Evolutionary conservation across 64 coral and sea anemone species (phyloP).

Genomic region (Pocillopora damicornis): DNA sequence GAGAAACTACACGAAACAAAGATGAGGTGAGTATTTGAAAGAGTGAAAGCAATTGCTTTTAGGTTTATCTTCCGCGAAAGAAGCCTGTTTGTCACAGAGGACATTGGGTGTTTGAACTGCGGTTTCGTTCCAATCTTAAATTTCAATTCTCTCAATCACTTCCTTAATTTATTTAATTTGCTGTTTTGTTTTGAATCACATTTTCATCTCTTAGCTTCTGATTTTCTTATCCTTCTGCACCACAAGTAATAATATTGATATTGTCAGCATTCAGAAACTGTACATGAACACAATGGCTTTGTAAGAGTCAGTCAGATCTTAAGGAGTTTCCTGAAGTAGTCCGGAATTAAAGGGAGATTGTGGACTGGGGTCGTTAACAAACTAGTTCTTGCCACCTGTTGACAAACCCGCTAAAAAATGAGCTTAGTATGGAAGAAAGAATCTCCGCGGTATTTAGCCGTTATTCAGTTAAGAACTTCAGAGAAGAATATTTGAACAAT

Average conservation of each 20-base stretch:
- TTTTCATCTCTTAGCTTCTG: not conserved
- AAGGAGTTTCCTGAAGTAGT: not conserved
- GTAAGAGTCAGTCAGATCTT: not conserved
- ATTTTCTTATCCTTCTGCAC: not conserved
- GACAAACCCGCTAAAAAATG: not conserved
- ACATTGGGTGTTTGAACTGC: too few relatives aligned
- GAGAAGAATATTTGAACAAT: too few relatives aligned
- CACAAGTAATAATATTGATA: too few relatives aligned
- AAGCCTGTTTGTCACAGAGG: not conserved
- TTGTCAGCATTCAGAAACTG: too few relatives aligned
- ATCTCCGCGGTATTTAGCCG: too few relatives aligned
- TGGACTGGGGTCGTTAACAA: not conserved
- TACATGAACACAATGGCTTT: not conserved
- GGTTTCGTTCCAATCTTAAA: not conserved
- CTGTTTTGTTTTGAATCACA: not conserved
- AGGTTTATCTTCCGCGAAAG: not conserved
- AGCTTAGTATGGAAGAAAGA: not conserved
- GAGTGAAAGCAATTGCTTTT: not conserved
- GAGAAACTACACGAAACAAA: constrained; percentile 77
- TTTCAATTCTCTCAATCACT: not conserved
- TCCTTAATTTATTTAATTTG: too few relatives aligned
- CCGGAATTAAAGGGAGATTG: not conserved
- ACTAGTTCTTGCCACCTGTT: constrained; percentile 3
- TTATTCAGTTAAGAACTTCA: too few relatives aligned
- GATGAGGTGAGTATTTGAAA: constrained; percentile 48